Conservation (phyloP, 2,888 invertebrate genomes). For the Apamea epomidion region DNA sequence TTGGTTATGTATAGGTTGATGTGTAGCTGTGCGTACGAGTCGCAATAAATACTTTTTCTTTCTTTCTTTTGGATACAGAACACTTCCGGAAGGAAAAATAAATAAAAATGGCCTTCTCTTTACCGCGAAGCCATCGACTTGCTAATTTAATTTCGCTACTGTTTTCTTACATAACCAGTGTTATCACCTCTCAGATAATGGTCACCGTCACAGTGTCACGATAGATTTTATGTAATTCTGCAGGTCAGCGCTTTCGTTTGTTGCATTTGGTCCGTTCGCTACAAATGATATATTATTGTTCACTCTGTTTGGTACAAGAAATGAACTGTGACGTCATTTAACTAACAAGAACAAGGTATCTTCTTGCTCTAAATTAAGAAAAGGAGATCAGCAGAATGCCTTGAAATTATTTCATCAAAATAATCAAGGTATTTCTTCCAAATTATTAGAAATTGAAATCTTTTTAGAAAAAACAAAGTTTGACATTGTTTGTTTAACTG, state of each 20-base stretch:
- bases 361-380: too few species aligned
- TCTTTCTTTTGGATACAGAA: not conserved
- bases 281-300: slow-evolving; percentile 61
- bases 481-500: too few species aligned
- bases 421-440: too few species aligned
- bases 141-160: slow-evolving; percentile 25
- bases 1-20: too few species aligned
- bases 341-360: too few species aligned
- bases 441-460: too few species aligned
- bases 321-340: slow-evolving; percentile 50
- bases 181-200: slow-evolving; percentile 51
- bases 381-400: too few species aligned
- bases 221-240: slow-evolving; percentile 67
- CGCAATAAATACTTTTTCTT: too few species aligned
- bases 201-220: slow-evolving; percentile 35
- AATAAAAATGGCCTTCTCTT: not conserved
- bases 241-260: slow-evolving; percentile 78
- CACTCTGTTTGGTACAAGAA: slow-evolving; percentile 52
- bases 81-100: not conserved
- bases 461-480: too few species aligned
- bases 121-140: slow-evolving; percentile 11
- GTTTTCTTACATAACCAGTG: slow-evolving; percentile 31
- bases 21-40: too few species aligned
- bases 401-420: too few species aligned
- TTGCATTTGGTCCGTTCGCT: slow-evolving; percentile 64